Percentiles rank a stretch among this genome's conserved stretches.
phyloP scores from a whole-genome alignment of 1,140 invertebrate genomes.

The Eurosta solidaginis region DNA sequence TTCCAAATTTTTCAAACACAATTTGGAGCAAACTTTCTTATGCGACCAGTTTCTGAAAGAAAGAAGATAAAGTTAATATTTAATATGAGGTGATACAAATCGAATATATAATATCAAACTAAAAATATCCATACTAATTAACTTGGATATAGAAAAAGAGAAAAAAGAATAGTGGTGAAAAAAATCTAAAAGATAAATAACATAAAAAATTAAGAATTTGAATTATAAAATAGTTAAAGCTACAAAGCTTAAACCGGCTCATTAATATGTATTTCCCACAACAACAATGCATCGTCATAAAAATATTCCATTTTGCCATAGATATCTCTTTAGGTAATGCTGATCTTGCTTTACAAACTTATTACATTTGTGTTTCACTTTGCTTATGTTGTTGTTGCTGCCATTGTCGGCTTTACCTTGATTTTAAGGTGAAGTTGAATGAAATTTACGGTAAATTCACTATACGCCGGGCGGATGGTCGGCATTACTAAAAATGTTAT shows the following conservation, averaged over 20 bases:
- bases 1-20: background rate
- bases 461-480: constrained; percentile 36
- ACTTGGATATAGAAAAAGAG: background rate
- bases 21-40: background rate
- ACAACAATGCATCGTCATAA: background rate
- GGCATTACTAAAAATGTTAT: background rate
- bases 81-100: background rate
- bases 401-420: constrained; percentile 36
- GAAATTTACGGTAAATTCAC: constrained; percentile 60
- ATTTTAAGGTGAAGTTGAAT: constrained; percentile 57
- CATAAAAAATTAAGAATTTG: too few species aligned
- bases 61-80: background rate
- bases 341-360: background rate
- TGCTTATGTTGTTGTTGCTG: background rate
- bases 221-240: too few species aligned
- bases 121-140: background rate
- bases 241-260: too few species aligned
- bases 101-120: background rate
- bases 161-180: too few species aligned
- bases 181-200: too few species aligned
- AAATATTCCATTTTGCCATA: background rate
- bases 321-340: background rate
- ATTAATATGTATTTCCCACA: too few species aligned
- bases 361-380: background rate
- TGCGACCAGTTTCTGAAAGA: constrained; percentile 30